Percentiles rank a stretch among this genome's conserved stretches.
These are phyloP conservation scores for Odontophorus gujanensis DNA, from an alignment of 2,113 vertebrate genomes.

Conservation along the genomic window DNA sequence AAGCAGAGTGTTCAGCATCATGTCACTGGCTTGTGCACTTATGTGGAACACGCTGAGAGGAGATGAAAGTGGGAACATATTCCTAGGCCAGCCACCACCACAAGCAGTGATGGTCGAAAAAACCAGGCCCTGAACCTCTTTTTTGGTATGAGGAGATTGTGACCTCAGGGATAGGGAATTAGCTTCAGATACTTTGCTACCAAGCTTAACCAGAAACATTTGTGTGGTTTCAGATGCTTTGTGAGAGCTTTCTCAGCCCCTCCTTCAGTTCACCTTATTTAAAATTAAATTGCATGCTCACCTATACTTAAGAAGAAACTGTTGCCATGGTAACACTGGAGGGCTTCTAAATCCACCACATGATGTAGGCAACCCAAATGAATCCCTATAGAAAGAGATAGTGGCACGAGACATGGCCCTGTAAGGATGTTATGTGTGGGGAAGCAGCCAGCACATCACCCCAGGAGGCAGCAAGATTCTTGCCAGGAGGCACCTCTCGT, in stretches of 20 bases:
- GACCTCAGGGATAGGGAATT: not conserved
- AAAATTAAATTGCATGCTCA: constrained; percentile 78
- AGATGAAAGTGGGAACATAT: not conserved
- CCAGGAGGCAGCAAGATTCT: not conserved
- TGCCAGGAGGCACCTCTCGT: fast-evolving
- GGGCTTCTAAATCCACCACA: constrained; percentile 59
- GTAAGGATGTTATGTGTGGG: not conserved
- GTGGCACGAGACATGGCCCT: not conserved
- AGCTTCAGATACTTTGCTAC: not conserved
- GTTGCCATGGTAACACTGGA: constrained; percentile 68
- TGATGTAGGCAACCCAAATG: constrained; percentile 23
- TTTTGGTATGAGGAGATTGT: not conserved
- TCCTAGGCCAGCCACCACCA: not conserved
- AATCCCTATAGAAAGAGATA: constrained; percentile 16
- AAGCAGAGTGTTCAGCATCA: not conserved
- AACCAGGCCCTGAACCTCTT: not conserved
- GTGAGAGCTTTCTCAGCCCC: not conserved
- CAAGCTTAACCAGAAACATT: not conserved
- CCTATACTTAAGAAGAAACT: constrained; percentile 71
- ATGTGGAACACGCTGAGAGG: fast-evolving
- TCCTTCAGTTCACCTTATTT: constrained; percentile 59
- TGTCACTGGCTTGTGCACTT: fast-evolving
- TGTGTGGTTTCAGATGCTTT: not conserved
- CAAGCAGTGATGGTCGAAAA: not conserved
- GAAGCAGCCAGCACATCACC: not conserved